Percentiles rank a stretch among this genome's conserved stretches.
These are phyloP conservation scores for Diglossa cyanea DNA, from an alignment of 2,797 vertebrate genomes.

Conservation along the genomic window DNA sequence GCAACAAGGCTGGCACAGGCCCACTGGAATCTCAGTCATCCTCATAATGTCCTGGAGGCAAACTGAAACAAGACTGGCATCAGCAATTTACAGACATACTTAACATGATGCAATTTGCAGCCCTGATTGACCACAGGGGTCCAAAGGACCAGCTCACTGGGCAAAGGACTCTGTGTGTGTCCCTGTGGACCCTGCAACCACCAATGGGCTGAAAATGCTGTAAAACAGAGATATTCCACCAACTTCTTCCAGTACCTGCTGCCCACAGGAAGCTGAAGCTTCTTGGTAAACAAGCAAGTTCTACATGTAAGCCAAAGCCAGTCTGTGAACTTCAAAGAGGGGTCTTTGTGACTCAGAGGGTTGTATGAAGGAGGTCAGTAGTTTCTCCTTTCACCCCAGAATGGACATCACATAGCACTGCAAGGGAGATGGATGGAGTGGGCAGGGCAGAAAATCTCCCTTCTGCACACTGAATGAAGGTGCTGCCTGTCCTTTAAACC, in stretches of 20 bases:
- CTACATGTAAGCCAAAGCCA: background rate
- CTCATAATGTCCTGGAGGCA: background rate
- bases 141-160: background rate
- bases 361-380: background rate
- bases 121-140: background rate
- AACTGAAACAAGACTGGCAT: background rate
- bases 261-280: background rate
- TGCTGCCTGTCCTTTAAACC: background rate
- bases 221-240: background rate
- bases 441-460: background rate
- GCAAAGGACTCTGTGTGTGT: background rate
- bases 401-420: background rate
- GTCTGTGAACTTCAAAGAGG: background rate
- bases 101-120: background rate
- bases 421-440: accelerated
- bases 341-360: background rate
- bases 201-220: accelerated
- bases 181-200: background rate
- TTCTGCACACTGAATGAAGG: accelerated
- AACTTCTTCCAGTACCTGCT: background rate
- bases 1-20: background rate
- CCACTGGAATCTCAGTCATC: background rate
- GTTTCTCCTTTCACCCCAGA: background rate
- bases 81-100: background rate
- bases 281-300: background rate